Percentiles rank a stretch among this genome's conserved stretches.
Conservation (phyloP, 2,888 invertebrate species). For the Drosophila melanocephala region DNA sequence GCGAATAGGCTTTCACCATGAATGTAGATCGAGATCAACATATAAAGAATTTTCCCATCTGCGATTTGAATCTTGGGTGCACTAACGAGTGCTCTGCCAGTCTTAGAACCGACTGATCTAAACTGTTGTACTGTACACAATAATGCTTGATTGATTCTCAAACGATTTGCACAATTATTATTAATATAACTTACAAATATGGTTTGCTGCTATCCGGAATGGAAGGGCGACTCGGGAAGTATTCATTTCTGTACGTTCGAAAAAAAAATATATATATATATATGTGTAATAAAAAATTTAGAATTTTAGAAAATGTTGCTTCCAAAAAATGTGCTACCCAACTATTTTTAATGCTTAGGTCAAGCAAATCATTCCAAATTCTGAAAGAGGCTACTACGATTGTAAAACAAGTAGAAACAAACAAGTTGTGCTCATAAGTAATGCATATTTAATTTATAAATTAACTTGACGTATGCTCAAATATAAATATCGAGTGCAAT, state of each 20-base stretch:
- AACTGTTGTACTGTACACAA: slow-evolving; percentile 11
- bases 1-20: slow-evolving; percentile 48
- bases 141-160: background rate
- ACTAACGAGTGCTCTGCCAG: slow-evolving; percentile 5
- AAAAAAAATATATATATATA: background rate
- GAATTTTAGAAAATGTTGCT: background rate
- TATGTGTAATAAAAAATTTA: background rate
- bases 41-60: slow-evolving; percentile 40
- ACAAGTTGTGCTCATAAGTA: background rate
- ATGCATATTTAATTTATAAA: slow-evolving; percentile 12
- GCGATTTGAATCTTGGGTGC: slow-evolving; percentile 23
- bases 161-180: too few species aligned
- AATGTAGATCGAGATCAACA: slow-evolving; percentile 47
- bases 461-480: slow-evolving; percentile 1
- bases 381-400: slow-evolving; percentile 14
- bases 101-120: background rate
- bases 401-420: background rate
- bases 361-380: background rate
- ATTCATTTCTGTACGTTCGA: slow-evolving; percentile 21
- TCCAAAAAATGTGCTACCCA: background rate
- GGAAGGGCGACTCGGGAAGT: background rate
- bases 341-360: slow-evolving; percentile 10
- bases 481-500: slow-evolving; percentile 3
- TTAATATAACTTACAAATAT: slow-evolving; percentile 7
- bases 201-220: background rate